Conservation (phyloP, 2,888 invertebrate species). For the Xestia ashworthii region DNA sequence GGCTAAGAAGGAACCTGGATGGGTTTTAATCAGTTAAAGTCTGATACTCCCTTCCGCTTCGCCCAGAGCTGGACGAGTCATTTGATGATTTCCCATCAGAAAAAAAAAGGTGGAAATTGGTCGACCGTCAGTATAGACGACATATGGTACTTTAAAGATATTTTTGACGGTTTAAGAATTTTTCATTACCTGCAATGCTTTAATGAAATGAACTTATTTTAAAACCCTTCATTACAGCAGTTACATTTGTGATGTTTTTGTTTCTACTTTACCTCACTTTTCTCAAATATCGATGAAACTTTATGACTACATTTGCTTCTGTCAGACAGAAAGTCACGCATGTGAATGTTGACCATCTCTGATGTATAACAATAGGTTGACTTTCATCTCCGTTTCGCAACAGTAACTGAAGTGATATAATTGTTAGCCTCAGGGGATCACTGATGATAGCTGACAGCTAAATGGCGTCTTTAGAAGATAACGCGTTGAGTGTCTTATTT, state of each 20-base stretch:
- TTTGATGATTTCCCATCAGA: too few relatives aligned
- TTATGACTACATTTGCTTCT: too few relatives aligned
- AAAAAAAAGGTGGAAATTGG: too few relatives aligned
- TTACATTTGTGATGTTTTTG: neutral
- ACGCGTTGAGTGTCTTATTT: slow-evolving; percentile 23
- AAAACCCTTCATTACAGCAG: neutral
- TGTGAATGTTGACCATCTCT: slow-evolving; percentile 29
- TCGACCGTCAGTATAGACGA: too few relatives aligned
- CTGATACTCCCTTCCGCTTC: too few relatives aligned
- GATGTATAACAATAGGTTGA: slow-evolving; percentile 57
- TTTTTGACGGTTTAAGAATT: neutral
- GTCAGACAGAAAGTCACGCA: neutral
- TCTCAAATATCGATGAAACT: neutral
- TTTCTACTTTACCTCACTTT: neutral
- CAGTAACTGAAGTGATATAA: slow-evolving; percentile 51
- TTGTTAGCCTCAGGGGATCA: slow-evolving; percentile 42
- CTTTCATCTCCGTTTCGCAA: slow-evolving; percentile 63
- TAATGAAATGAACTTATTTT: neutral
- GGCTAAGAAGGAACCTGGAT: too few relatives aligned
- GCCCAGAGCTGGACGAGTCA: too few relatives aligned
- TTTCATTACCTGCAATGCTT: neutral
- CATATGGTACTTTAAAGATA: neutral
- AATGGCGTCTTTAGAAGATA: slow-evolving; percentile 41
- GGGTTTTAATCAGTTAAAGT: too few relatives aligned
- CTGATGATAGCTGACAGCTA: slow-evolving; percentile 36